phyloP scores from a whole-genome alignment of 2,797 vertebrate genomes.

The Pseudomugil tenellus region DNA sequence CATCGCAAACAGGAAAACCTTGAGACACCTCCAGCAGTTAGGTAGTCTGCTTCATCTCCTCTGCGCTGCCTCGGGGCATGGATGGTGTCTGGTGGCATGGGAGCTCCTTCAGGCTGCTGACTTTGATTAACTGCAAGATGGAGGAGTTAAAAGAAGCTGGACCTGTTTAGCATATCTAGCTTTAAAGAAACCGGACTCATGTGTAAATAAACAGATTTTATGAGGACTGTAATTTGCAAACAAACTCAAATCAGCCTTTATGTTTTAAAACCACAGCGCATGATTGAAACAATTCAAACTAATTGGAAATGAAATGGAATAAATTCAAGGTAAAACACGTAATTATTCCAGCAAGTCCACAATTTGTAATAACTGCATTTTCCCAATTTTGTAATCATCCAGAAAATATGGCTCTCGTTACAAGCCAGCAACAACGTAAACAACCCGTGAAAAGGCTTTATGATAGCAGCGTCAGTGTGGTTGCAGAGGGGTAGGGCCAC shows the following conservation, averaged over 20 bases:
- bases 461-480: not conserved
- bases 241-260: not conserved
- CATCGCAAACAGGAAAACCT: slow-evolving; percentile 40
- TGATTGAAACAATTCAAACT: no score
- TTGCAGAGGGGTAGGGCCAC: not conserved
- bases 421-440: not conserved
- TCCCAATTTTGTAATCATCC: not conserved
- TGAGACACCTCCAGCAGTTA: slow-evolving; percentile 31
- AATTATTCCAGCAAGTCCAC: no score
- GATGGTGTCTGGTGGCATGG: slow-evolving; percentile 22
- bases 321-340: no score
- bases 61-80: slow-evolving; percentile 49
- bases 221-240: slow-evolving; percentile 27
- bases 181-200: slow-evolving; percentile 12
- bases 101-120: slow-evolving; percentile 32
- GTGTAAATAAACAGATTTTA: slow-evolving; percentile 16
- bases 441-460: not conserved
- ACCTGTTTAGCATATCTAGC: slow-evolving; percentile 17
- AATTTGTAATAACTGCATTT: not conserved
- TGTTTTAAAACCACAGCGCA: not conserved
- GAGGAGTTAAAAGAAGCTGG: slow-evolving; percentile 22
- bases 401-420: not conserved
- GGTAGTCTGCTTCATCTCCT: slow-evolving; percentile 40
- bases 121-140: slow-evolving; percentile 47
- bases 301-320: no score